These are phyloP conservation scores for Xestia rhomboidea DNA, from an alignment of 2,888 invertebrate species.

Conservation along the genomic window DNA sequence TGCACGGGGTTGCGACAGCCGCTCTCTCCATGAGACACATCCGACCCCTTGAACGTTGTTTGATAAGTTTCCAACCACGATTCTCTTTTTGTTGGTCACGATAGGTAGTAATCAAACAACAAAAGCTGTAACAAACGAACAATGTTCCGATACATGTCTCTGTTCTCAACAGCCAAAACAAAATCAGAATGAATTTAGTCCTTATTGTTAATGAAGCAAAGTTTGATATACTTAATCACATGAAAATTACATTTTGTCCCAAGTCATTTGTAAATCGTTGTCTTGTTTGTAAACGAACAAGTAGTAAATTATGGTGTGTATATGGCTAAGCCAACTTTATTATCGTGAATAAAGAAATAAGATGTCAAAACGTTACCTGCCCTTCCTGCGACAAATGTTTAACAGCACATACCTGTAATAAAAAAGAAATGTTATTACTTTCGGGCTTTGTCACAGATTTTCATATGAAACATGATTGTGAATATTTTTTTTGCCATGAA, in stretches of 20 bases:
- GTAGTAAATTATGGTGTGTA: constrained; percentile 41
- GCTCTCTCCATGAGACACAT: no score
- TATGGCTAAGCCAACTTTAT: constrained; percentile 62
- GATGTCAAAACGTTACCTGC: constrained; percentile 29
- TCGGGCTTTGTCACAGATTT: neutral
- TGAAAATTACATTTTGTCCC: constrained; percentile 2
- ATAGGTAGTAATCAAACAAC: constrained; percentile 72
- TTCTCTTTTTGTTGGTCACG: constrained; percentile 72
- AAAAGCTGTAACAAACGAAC: constrained; percentile 65
- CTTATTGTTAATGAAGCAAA: constrained; percentile 38
- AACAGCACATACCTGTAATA: constrained; percentile 75
- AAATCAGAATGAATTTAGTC: constrained; percentile 18
- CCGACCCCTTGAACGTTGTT: constrained; percentile 61
- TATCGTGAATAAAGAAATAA: constrained; percentile 61
- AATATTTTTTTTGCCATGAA: neutral
- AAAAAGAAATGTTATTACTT: constrained; percentile 40
- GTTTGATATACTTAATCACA: constrained; percentile 13
- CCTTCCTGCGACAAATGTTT: constrained; percentile 1
- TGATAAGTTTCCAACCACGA: constrained; percentile 63
- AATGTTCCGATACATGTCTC: constrained; percentile 62
- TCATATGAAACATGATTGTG: neutral
- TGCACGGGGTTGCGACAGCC: no score
- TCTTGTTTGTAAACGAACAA: constrained; percentile 64
- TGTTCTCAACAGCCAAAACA: constrained; percentile 38
- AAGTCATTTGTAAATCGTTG: constrained; percentile 62